Percentiles rank a stretch among this genome's conserved stretches.
phyloP scores from a whole-genome alignment of 1,140 invertebrate genomes.

The Aricia agestis region DNA sequence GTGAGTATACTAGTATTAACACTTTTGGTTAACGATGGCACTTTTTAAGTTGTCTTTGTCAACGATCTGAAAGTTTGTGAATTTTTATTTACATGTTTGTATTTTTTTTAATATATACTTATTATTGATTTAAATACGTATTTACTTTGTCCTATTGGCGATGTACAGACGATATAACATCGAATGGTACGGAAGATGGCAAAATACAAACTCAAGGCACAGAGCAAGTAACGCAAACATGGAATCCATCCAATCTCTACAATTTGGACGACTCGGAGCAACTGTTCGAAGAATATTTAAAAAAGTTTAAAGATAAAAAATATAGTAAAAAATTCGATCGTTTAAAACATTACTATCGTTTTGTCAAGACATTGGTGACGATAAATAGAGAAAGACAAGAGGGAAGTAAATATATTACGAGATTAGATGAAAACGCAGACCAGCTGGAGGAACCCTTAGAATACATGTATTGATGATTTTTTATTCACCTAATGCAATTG shows the following conservation, averaged over 20 bases:
- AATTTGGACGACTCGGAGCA: neutral
- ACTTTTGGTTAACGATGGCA: neutral
- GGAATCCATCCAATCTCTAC: neutral
- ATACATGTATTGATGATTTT: neutral
- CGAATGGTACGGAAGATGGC: neutral
- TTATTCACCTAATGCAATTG: neutral
- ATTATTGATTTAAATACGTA: too few relatives aligned
- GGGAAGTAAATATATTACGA: neutral
- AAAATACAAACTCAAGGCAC: neutral
- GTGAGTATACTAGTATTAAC: neutral
- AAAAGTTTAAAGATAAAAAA: neutral
- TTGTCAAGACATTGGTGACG: neutral
- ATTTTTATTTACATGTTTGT: neutral
- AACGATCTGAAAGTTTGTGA: too few relatives aligned
- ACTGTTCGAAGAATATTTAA: neutral
- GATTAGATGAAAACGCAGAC: constrained; percentile 2
- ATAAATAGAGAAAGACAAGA: neutral
- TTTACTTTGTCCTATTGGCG: too few relatives aligned
- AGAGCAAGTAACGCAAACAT: neutral
- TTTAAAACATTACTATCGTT: neutral
- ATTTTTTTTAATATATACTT: neutral
- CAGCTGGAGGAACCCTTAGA: neutral
- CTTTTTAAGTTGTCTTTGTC: too few relatives aligned
- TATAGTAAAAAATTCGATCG: neutral
- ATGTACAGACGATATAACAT: neutral